A percentile compares a stretch with the other conserved stretches of the same genome.
These are phyloP conservation scores for Drosophila grimshawi DNA, from an alignment of 1,140 invertebrate genomes.

Conservation along the genomic window DNA sequence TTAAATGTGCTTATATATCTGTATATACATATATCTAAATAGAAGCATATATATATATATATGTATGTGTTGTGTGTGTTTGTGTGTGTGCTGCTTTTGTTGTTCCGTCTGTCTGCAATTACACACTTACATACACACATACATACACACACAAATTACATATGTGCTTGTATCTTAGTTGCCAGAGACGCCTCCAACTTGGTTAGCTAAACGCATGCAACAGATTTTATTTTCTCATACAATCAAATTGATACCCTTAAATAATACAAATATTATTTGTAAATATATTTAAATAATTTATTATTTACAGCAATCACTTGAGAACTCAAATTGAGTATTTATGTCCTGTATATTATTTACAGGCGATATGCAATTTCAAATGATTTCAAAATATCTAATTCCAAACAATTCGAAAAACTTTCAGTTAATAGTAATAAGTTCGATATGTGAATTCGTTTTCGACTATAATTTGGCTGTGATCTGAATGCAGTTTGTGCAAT, in stretches of 20 bases:
- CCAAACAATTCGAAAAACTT: too few species aligned
- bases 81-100: conserved; percentile 14
- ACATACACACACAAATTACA: background rate
- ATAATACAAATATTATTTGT: background rate
- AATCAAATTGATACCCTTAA: conserved; percentile 1
- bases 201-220: conserved; percentile 1
- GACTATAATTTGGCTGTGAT: too few species aligned
- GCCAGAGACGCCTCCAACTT: conserved; percentile 22
- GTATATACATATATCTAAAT: background rate
- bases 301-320: too few species aligned
- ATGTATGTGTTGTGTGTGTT: conserved; percentile 4
- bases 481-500: too few species aligned
- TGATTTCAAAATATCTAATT: too few species aligned
- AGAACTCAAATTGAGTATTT: too few species aligned
- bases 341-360: too few species aligned
- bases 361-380: too few species aligned
- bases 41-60: background rate
- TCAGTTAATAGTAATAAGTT: too few species aligned
- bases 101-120: conserved; percentile 20
- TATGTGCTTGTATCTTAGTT: conserved; percentile 14
- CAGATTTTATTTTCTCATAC: background rate
- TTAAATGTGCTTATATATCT: conserved; percentile 35
- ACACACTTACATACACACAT: conserved; percentile 6
- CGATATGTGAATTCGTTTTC: too few species aligned
- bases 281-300: too few species aligned